phyloP scores from a whole-genome alignment of 2,797 vertebrate species.

The Arctocebus calabarensis region DNA sequence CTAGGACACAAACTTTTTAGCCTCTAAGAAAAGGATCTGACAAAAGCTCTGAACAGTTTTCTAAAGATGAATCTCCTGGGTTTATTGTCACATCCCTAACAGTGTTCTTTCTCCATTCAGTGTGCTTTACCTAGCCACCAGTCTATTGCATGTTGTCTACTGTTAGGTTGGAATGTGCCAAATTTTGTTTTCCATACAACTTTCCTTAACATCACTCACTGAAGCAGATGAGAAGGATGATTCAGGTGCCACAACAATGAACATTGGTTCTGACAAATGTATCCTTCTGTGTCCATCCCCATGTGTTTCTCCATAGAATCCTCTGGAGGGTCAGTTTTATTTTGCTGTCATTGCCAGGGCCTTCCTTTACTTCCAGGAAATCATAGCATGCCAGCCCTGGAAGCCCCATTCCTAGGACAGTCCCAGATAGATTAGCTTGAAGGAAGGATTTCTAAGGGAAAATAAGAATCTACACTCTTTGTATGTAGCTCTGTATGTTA shows the following conservation, averaged over 20 bases:
- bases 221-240: conserved; percentile 92
- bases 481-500: background rate
- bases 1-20: background rate
- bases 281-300: conserved; percentile 90
- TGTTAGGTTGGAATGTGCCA: background rate
- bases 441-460: conserved; percentile 48
- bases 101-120: background rate
- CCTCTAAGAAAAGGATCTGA: background rate
- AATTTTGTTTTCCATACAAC: background rate
- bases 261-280: conserved; percentile 92
- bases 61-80: background rate
- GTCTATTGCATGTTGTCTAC: background rate
- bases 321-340: conserved; percentile 18
- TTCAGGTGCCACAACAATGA: conserved; percentile 75
- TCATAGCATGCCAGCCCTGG: background rate
- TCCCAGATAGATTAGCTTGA: background rate
- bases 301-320: background rate
- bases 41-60: background rate
- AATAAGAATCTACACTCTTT: background rate
- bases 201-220: conserved; percentile 93
- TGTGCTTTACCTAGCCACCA: background rate
- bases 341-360: background rate
- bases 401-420: background rate
- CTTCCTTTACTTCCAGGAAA: background rate
- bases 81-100: background rate